A percentile compares a stretch with the other conserved stretches of the same genome.
phyloP scores from a whole-genome alignment of 1,140 invertebrate genomes.

The Drosophila bocki region DNA sequence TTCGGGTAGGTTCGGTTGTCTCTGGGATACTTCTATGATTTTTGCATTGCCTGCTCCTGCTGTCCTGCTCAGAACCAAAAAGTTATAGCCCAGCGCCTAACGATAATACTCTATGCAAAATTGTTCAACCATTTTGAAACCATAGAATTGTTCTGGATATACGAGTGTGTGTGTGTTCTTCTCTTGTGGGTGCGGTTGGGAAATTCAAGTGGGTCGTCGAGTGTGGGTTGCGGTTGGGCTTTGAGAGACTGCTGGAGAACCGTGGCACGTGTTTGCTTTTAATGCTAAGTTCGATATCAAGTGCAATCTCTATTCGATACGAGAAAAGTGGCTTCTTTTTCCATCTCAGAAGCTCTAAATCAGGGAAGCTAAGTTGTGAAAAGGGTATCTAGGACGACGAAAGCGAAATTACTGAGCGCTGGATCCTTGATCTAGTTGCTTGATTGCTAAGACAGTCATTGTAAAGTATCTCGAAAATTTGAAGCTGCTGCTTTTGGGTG shows the following conservation, averaged over 20 bases:
- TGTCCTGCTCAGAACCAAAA: constrained; percentile 58
- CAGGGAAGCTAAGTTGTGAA: constrained; percentile 8
- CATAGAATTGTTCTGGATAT: constrained; percentile 76
- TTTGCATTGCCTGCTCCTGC: constrained; percentile 57
- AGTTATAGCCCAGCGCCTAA: constrained; percentile 62
- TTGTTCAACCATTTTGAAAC: constrained; percentile 82
- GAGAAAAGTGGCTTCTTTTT: neutral
- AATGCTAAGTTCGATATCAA: constrained; percentile 42
- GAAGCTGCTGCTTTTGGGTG: constrained; percentile 49
- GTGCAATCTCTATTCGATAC: constrained; percentile 10
- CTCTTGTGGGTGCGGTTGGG: constrained; percentile 33
- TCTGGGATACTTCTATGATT: constrained; percentile 77
- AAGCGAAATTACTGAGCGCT: constrained; percentile 39
- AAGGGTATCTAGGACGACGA: constrained; percentile 9
- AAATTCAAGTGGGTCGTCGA: constrained; percentile 48
- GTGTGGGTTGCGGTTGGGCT: constrained; percentile 43
- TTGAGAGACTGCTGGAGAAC: constrained; percentile 14
- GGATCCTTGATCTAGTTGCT: constrained; percentile 25
- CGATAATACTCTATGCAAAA: constrained; percentile 66
- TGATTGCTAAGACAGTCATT: constrained; percentile 51
- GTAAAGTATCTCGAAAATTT: constrained; percentile 54
- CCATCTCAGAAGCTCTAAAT: constrained; percentile 25
- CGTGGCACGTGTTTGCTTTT: constrained; percentile 16
- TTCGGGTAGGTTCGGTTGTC: constrained; percentile 66
- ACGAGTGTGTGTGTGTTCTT: constrained; percentile 34